Percentiles rank a stretch among this genome's conserved stretches.
phyloP scores from a whole-genome alignment of 2,797 vertebrate genomes.

The Tangara arthus region DNA sequence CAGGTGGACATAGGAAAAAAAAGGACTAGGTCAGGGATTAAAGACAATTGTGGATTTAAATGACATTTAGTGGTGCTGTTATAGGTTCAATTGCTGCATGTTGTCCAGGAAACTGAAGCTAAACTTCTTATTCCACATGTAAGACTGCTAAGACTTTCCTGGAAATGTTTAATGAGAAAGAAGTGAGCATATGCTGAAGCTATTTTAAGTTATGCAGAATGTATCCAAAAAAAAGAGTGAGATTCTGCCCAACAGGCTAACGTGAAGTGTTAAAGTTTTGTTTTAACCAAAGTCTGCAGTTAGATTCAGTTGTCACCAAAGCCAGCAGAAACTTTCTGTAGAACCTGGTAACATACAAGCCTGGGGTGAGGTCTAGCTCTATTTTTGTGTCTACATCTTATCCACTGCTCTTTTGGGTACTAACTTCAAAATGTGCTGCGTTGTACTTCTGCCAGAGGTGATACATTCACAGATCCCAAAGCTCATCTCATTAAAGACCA shows the following conservation, averaged over 20 bases:
- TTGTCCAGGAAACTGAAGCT: conserved; percentile 21
- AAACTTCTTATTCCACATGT: conserved; percentile 5
- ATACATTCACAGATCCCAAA: background rate
- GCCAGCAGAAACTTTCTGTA: background rate
- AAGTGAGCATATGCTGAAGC: conserved; percentile 10
- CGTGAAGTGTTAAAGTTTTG: background rate
- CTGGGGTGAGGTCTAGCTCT: background rate
- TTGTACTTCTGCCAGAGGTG: background rate
- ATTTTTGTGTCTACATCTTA: background rate
- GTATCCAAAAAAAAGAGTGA: background rate
- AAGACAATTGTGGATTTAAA: background rate
- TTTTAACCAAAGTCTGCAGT: background rate
- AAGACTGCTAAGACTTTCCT: conserved; percentile 11
- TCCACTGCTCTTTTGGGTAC: background rate
- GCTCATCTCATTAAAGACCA: background rate
- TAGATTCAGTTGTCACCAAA: background rate
- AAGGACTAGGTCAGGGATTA: background rate
- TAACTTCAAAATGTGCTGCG: background rate
- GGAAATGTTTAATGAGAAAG: background rate
- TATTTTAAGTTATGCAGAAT: conserved; percentile 4
- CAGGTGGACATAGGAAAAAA: background rate
- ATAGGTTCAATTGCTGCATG: background rate
- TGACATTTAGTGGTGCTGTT: background rate
- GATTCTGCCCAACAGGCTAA: background rate
- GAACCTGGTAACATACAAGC: background rate